phyloP scores from a whole-genome alignment of 1,140 invertebrate genomes.

The Oncopeltus fasciatus region DNA sequence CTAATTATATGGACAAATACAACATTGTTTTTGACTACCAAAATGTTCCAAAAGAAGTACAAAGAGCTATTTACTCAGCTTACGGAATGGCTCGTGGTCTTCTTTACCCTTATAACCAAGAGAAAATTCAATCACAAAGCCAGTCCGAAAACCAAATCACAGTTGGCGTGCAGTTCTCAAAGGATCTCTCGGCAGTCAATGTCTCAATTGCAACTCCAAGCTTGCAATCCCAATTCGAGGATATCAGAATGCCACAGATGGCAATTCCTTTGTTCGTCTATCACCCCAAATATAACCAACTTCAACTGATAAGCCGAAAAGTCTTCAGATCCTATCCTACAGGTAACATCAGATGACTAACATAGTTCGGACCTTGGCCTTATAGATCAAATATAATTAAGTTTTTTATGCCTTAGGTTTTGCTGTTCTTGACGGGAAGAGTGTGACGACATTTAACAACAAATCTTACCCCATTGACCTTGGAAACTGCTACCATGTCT shows the following conservation, averaged over 20 bases:
- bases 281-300: constrained; percentile 31
- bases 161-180: constrained; percentile 30
- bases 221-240: constrained; percentile 26
- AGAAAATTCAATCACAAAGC: constrained; percentile 20
- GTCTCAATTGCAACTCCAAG: constrained; percentile 31
- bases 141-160: constrained; percentile 34
- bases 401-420: constrained; percentile 32
- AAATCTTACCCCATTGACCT: constrained; percentile 38
- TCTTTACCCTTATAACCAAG: constrained; percentile 19
- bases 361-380: too few species aligned
- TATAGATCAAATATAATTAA: background rate
- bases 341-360: background rate
- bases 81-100: constrained; percentile 18
- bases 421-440: constrained; percentile 40
- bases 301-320: constrained; percentile 30
- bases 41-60: constrained; percentile 22
- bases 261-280: constrained; percentile 28
- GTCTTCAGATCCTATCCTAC: constrained; percentile 27
- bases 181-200: constrained; percentile 30
- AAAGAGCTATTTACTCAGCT: constrained; percentile 23
- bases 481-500: constrained; percentile 42
- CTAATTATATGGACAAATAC: constrained; percentile 34
- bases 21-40: constrained; percentile 32
- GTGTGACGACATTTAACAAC: constrained; percentile 45
- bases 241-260: constrained; percentile 32